phyloP scores from a whole-genome alignment of 2,113 vertebrate species.

The Halichoerus grypus region DNA sequence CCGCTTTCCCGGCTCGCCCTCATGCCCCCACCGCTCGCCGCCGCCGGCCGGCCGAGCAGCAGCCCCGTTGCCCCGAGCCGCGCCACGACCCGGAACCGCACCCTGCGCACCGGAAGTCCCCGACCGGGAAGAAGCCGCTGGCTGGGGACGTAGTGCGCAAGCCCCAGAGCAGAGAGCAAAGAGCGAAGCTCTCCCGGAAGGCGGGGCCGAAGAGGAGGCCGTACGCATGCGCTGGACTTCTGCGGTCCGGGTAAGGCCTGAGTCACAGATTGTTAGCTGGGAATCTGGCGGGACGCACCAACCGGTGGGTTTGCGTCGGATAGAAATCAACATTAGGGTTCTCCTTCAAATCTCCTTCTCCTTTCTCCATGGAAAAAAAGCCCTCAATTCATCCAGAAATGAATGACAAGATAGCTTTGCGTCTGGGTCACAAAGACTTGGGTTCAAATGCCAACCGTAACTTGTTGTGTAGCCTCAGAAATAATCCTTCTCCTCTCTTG shows the following conservation, averaged over 20 bases:
- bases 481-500: not conserved
- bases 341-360: not conserved
- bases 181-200: not conserved
- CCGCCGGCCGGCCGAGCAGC: conserved; percentile 4
- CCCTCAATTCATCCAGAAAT: not conserved
- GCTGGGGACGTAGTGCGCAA: conserved; percentile 74
- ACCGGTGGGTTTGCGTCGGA: fast-evolving
- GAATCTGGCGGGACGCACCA: fast-evolving
- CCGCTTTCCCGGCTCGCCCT: conserved; percentile 50
- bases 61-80: not conserved
- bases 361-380: not conserved
- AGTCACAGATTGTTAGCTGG: fast-evolving
- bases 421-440: not conserved
- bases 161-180: conserved; percentile 8
- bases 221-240: not conserved
- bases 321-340: not conserved
- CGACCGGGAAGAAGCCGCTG: not conserved
- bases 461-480: not conserved
- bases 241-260: fast-evolving
- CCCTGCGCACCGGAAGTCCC: conserved; percentile 78
- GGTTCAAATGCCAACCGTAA: not conserved
- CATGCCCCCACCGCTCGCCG: conserved; percentile 50
- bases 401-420: not conserved
- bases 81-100: conserved; percentile 82
- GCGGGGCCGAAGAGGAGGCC: not conserved